Evolutionary conservation across 1,140 invertebrate genomes (phyloP).

Genomic region (Hyles vespertilio): DNA sequence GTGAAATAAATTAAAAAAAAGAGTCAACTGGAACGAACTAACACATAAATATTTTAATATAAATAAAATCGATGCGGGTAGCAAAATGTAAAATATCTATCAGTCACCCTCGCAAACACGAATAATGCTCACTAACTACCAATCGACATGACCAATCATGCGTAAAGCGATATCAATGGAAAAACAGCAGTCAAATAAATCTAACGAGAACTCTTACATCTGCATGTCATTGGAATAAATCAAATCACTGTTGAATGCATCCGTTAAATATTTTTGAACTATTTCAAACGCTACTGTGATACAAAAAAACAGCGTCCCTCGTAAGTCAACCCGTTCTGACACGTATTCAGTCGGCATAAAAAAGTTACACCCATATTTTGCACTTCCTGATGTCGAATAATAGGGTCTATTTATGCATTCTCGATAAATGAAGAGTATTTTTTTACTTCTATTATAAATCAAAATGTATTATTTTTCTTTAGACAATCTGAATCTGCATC

Average conservation of each 20-base stretch:
- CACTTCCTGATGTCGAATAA: constrained; percentile 71
- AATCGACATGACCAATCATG: constrained; percentile 70
- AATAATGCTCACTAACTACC: constrained; percentile 64
- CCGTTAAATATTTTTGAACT: constrained; percentile 73
- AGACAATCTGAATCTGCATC: constrained; percentile 72
- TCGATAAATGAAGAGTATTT: constrained; percentile 74
- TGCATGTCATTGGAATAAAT: constrained; percentile 74
- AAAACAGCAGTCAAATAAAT: constrained; percentile 73
- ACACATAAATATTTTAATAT: too few species aligned
- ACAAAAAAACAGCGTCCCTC: constrained; percentile 55
- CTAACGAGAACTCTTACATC: constrained; percentile 70
- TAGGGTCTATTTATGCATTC: constrained; percentile 74
- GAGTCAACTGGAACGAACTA: too few species aligned
- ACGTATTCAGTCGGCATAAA: constrained; percentile 60
- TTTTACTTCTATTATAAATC: constrained; percentile 74
- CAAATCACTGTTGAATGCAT: constrained; percentile 72
- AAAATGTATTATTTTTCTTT: constrained; percentile 76
- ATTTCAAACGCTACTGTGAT: constrained; percentile 61
- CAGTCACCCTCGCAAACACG: constrained; percentile 36
- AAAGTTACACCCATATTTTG: constrained; percentile 75
- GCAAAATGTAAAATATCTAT: constrained; percentile 26
- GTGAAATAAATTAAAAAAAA: too few species aligned
- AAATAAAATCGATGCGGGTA: constrained; percentile 18
- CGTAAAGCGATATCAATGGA: constrained; percentile 60
- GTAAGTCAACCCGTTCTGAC: constrained; percentile 69